Conservation (phyloP, 2,888 invertebrate genomes). For the Mantis religiosa region DNA sequence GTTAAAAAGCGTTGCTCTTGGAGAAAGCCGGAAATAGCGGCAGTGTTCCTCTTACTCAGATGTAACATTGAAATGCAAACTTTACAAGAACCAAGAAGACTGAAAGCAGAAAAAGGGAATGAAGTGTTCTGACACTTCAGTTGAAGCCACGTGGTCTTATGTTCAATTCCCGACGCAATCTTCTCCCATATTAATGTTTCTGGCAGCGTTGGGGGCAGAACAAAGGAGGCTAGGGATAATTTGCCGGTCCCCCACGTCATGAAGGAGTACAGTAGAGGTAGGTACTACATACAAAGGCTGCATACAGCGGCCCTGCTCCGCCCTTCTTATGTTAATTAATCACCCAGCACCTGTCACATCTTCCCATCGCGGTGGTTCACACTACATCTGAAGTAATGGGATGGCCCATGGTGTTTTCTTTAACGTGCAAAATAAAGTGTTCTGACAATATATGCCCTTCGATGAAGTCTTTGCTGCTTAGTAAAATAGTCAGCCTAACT, state of each 20-base stretch:
- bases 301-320: neutral
- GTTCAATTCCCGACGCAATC: neutral
- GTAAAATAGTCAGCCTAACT: too few relatives aligned
- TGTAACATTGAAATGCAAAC: too few relatives aligned
- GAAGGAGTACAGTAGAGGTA: neutral
- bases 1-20: too few relatives aligned
- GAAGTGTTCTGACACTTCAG: neutral
- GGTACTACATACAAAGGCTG: too few relatives aligned
- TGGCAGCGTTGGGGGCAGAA: neutral
- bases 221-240: neutral
- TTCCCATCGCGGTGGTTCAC: neutral
- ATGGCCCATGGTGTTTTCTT: too few relatives aligned
- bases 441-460: too few relatives aligned
- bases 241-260: neutral
- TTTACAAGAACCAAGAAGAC: too few relatives aligned
- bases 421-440: too few relatives aligned
- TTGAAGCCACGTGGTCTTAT: neutral
- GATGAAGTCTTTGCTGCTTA: too few relatives aligned
- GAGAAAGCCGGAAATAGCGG: too few relatives aligned
- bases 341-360: neutral
- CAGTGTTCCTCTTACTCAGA: too few relatives aligned
- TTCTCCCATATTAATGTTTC: too few relatives aligned
- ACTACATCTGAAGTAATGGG: neutral
- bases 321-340: neutral
- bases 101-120: neutral